phyloP scores from a whole-genome alignment of 1,140 invertebrate genomes.

The Periplaneta americana region DNA sequence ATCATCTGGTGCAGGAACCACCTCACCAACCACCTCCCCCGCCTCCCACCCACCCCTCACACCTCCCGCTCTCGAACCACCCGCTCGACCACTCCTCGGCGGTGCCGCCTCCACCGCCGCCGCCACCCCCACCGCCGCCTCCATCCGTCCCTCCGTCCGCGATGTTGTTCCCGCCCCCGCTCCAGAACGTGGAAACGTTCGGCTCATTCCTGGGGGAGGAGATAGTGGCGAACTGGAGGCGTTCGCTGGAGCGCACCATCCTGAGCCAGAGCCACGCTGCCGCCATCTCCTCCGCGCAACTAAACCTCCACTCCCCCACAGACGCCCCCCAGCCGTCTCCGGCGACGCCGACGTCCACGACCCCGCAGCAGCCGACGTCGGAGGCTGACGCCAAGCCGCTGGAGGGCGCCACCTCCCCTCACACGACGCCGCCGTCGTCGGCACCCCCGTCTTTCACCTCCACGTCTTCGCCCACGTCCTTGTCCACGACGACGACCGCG shows the following conservation, averaged over 20 bases:
- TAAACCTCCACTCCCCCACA: conserved; percentile 18
- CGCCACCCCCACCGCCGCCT: conserved; percentile 23
- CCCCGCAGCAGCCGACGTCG: neutral
- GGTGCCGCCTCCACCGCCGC: conserved; percentile 13
- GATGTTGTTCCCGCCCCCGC: conserved; percentile 47
- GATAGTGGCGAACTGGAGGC: conserved; percentile 70
- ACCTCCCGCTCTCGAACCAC: conserved; percentile 32
- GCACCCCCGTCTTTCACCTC: conserved; percentile 35
- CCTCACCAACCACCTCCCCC: conserved; percentile 8
- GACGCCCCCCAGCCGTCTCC: conserved; percentile 38
- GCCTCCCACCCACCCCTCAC: conserved; percentile 19
- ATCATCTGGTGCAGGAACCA: conserved; percentile 1
- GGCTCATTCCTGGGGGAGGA: conserved; percentile 67
- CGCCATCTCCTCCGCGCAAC: conserved; percentile 24
- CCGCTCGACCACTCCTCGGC: conserved; percentile 20
- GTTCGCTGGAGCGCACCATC: conserved; percentile 53
- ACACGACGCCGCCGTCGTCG: neutral
- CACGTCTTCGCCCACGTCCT: neutral
- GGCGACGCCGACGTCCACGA: conserved; percentile 29
- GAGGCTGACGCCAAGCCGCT: conserved; percentile 20
- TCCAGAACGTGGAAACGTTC: conserved; percentile 64
- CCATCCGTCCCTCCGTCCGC: conserved; percentile 44
- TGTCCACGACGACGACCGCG: neutral
- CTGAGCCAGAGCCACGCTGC: conserved; percentile 19
- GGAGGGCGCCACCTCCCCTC: conserved; percentile 18